Percentiles rank a stretch among this genome's conserved stretches.
These are phyloP conservation scores for Melanocharis versteri DNA, from an alignment of 2,113 vertebrate genomes.

Conservation along the genomic window DNA sequence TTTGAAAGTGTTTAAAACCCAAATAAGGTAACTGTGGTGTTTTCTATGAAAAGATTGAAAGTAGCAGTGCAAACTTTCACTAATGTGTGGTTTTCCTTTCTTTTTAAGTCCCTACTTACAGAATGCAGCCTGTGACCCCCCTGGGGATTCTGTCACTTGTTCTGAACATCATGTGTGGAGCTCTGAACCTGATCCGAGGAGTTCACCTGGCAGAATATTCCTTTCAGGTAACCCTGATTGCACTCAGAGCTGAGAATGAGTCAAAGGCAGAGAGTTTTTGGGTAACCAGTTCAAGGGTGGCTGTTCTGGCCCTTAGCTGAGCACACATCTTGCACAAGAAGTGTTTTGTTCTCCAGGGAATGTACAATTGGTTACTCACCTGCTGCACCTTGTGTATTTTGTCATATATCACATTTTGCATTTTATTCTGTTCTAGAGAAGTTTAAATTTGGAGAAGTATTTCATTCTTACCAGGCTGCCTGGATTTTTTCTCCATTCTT, in stretches of 20 bases:
- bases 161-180: slow-evolving; percentile 94
- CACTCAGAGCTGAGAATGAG: background rate
- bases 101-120: slow-evolving; percentile 74
- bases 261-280: background rate
- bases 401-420: background rate
- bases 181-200: slow-evolving; percentile 91
- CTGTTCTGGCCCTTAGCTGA: background rate
- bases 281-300: background rate
- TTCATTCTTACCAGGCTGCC: background rate
- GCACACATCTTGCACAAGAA: background rate
- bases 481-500: background rate
- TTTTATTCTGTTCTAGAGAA: background rate
- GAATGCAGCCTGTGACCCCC: slow-evolving; percentile 84
- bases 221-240: slow-evolving; percentile 79
- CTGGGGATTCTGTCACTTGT: slow-evolving; percentile 89
- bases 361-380: background rate
- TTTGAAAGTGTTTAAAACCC: background rate
- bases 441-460: background rate
- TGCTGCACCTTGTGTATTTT: background rate
- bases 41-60: background rate
- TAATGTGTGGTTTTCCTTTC: background rate
- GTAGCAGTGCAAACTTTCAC: background rate
- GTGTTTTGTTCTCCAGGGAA: background rate
- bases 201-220: slow-evolving; percentile 91
- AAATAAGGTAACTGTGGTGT: background rate